Percentiles rank a stretch among this genome's conserved stretches.
Evolutionary conservation across 2,888 invertebrate genomes (phyloP).

Genomic region (Limnephilus lunatus): DNA sequence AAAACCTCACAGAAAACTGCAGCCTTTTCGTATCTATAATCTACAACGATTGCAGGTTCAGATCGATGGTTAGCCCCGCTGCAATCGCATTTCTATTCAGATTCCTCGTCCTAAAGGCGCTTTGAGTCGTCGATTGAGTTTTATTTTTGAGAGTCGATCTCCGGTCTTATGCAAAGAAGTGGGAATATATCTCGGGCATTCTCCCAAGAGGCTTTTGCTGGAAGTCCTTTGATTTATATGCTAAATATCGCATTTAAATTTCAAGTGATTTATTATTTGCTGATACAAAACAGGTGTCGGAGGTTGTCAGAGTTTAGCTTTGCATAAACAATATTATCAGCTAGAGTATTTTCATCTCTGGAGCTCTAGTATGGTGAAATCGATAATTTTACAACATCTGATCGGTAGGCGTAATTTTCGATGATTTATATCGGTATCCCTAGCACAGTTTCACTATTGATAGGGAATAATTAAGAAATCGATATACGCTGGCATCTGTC

Average conservation of each 20-base stretch:
- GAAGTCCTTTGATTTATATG: conserved; percentile 4
- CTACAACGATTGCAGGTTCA: not conserved
- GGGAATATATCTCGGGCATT: not conserved
- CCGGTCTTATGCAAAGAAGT: conserved; percentile 28
- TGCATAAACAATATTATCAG: not conserved
- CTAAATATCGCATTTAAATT: not conserved
- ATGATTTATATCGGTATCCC: no score
- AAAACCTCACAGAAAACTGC: not conserved
- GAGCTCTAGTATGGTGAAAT: no score
- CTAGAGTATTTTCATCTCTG: not conserved
- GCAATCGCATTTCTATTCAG: conserved; percentile 46
- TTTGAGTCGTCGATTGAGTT: conserved; percentile 34
- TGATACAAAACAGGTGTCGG: not conserved
- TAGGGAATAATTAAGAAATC: no score
- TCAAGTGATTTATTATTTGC: not conserved
- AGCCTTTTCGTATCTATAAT: not conserved
- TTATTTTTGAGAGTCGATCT: conserved; percentile 31
- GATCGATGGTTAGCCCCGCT: not conserved
- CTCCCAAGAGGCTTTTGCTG: not conserved
- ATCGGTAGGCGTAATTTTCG: no score
- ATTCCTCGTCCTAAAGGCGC: conserved; percentile 20
- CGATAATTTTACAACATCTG: no score
- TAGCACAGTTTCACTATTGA: no score
- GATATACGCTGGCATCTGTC: no score
- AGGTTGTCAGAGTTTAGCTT: not conserved